Conservation (phyloP, 2,888 invertebrate species). For the Drosophila buzzatii region DNA sequence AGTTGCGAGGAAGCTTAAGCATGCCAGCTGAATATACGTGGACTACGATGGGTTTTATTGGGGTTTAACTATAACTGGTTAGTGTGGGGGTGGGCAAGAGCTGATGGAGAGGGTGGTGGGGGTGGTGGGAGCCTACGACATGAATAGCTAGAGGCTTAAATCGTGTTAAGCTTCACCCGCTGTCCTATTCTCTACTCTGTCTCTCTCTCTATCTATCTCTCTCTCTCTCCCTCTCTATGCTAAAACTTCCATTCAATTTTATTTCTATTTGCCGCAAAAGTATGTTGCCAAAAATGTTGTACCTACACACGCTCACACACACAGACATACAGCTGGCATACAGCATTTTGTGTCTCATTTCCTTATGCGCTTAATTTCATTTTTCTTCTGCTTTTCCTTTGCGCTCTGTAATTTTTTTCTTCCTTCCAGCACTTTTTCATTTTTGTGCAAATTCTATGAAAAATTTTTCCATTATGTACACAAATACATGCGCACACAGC, state of each 20-base stretch:
- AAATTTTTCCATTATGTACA: constrained; percentile 83
- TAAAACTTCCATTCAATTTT: constrained; percentile 67
- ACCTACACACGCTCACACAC: constrained; percentile 41
- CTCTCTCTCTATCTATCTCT: not conserved
- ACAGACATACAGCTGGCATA: constrained; percentile 26
- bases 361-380: constrained; percentile 82
- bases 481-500: constrained; percentile 63
- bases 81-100: constrained; percentile 31
- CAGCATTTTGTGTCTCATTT: constrained; percentile 75
- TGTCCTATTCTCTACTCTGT: too few species aligned
- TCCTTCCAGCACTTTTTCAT: constrained; percentile 75
- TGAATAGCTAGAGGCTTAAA: constrained; percentile 66
- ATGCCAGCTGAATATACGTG: constrained; percentile 50
- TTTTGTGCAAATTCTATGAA: constrained; percentile 84
- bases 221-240: not conserved
- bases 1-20: constrained; percentile 55
- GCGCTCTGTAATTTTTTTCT: constrained; percentile 47
- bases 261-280: constrained; percentile 60
- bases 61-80: constrained; percentile 42
- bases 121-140: constrained; percentile 20
- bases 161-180: constrained; percentile 57
- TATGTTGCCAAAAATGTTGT: constrained; percentile 72
- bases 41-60: constrained; percentile 37
- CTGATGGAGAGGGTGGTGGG: not conserved
- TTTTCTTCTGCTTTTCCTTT: constrained; percentile 61